These are phyloP conservation scores for Bombus superbus DNA, from an alignment of 1,140 invertebrate species.

Conservation along the genomic window DNA sequence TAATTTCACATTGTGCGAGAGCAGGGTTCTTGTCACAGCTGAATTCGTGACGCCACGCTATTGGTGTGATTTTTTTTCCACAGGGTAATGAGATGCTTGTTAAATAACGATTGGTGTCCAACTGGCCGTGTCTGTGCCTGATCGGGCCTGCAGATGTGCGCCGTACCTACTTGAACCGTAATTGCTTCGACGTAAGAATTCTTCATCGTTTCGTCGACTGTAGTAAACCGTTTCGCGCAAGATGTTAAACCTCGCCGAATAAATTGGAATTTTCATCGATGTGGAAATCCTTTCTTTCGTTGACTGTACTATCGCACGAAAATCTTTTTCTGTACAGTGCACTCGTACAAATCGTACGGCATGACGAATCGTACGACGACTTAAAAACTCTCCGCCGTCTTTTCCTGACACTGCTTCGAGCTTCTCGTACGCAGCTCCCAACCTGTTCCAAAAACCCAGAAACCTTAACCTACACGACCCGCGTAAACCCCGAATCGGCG, in stretches of 20 bases:
- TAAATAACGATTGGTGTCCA: background rate
- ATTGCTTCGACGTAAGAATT: background rate
- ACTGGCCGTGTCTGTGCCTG: too few relatives aligned
- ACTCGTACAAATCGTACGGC: too few relatives aligned
- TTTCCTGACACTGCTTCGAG: background rate
- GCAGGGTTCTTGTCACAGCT: background rate
- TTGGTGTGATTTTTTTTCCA: background rate
- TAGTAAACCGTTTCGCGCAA: background rate
- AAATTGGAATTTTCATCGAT: background rate
- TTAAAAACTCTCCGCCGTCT: background rate
- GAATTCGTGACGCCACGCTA: background rate
- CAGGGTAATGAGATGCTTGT: background rate
- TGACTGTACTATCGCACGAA: too few relatives aligned
- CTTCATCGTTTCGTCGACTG: background rate
- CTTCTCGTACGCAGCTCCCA: too few relatives aligned
- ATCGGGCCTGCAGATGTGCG: too few relatives aligned
- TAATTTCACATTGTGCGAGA: conserved; percentile 24
- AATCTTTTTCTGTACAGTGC: background rate
- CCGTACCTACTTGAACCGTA: too few relatives aligned
- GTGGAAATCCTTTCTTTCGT: background rate
- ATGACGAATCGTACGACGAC: too few relatives aligned
- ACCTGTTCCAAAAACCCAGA: background rate
- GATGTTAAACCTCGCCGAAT: background rate
- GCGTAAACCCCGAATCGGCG: conserved; percentile 27
- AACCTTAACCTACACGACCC: background rate